Evolutionary conservation across 1,140 invertebrate species (phyloP).

Genomic region (Heliconius hermathena): DNA sequence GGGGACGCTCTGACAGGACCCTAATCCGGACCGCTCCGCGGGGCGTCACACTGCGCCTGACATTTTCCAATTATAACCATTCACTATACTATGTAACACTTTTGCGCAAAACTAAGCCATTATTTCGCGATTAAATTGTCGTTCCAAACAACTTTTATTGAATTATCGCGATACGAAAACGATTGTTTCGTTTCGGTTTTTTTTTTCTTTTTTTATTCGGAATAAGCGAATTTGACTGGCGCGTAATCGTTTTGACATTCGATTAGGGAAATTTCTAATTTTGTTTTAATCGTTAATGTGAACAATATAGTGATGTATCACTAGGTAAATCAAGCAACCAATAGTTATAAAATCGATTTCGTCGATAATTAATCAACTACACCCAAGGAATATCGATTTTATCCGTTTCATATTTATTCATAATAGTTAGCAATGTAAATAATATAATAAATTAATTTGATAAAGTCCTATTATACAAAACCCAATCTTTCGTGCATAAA

Average conservation of each 20-base stretch:
- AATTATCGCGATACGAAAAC: slow-evolving; percentile 50
- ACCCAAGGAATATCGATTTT: too few species aligned
- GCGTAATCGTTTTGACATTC: slow-evolving; percentile 1
- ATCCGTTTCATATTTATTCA: too few species aligned
- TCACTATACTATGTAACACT: slow-evolving; percentile 77
- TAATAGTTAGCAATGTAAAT: neutral
- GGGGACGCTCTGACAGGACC: slow-evolving; percentile 72
- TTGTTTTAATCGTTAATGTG: neutral
- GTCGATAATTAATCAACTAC: too few species aligned
- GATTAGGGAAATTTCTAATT: neutral
- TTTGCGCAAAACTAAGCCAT: slow-evolving; percentile 65
- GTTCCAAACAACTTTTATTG: slow-evolving; percentile 53
- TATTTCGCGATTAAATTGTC: slow-evolving; percentile 61
- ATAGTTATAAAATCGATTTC: too few species aligned
- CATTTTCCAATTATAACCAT: slow-evolving; percentile 79
- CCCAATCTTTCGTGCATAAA: neutral
- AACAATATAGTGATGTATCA: neutral
- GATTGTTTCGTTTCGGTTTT: slow-evolving; percentile 28
- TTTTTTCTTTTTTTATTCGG: neutral
- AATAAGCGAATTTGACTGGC: slow-evolving; percentile 5
- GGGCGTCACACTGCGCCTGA: slow-evolving; percentile 74
- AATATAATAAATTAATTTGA: neutral
- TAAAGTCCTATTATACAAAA: neutral
- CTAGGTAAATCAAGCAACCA: too few species aligned
- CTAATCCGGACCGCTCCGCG: slow-evolving; percentile 74